Conservation (phyloP, 2,888 invertebrate genomes). For the Athripsodes cinereus region DNA sequence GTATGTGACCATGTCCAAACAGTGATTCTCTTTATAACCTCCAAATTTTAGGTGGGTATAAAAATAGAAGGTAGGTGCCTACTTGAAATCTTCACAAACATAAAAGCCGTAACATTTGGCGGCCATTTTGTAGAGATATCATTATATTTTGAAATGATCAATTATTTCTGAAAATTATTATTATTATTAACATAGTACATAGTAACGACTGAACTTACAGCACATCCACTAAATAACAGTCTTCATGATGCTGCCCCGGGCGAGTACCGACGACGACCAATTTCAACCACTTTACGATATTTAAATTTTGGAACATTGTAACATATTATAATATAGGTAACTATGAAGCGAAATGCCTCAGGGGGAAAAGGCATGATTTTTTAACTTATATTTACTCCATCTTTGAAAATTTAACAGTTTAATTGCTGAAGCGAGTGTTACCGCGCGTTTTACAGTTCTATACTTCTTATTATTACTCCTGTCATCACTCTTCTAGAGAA, state of each 20-base stretch:
- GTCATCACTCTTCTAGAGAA: too few relatives aligned
- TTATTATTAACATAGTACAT: conserved; percentile 2
- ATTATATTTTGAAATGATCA: background rate
- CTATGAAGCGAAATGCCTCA: background rate
- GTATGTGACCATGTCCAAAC: too few relatives aligned
- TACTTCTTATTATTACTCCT: too few relatives aligned
- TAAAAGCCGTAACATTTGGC: background rate
- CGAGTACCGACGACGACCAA: background rate
- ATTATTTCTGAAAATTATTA: conserved; percentile 1
- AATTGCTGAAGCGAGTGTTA: too few relatives aligned
- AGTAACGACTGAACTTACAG: background rate
- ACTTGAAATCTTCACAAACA: too few relatives aligned
- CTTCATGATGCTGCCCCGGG: background rate
- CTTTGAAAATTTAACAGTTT: too few relatives aligned
- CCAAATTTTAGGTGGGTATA: too few relatives aligned
- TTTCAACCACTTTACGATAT: conserved; percentile 17
- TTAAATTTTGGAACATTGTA: conserved; percentile 11
- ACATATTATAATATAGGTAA: too few relatives aligned
- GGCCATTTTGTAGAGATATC: background rate
- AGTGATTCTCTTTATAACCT: too few relatives aligned
- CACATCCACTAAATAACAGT: conserved; percentile 1
- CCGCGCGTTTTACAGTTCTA: too few relatives aligned
- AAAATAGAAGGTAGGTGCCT: too few relatives aligned
- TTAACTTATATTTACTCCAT: background rate
- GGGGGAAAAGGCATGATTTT: background rate